A percentile compares a stretch with the other conserved stretches of the same genome.
These are phyloP conservation scores for Silurus meridionalis DNA, from an alignment of 2,113 vertebrate species.

Conservation along the genomic window DNA sequence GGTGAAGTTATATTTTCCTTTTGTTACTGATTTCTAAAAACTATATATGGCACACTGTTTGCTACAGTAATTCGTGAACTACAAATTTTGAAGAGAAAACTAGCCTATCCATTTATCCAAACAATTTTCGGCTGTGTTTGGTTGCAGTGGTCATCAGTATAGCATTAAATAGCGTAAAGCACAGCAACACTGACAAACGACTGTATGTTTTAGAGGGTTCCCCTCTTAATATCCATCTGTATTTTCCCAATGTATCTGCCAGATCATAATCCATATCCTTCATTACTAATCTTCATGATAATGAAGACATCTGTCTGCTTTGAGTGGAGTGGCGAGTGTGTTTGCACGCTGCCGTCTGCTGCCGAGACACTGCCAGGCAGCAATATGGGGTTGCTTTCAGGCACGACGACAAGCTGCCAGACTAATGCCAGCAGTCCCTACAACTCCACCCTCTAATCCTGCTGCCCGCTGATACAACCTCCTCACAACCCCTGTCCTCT, in stretches of 20 bases:
- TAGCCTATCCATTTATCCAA: not conserved
- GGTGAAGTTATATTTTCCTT: not conserved
- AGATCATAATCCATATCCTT: conserved; percentile 52
- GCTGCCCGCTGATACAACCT: conserved; percentile 18
- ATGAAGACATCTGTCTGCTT: conserved; percentile 62
- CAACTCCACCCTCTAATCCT: conserved; percentile 19
- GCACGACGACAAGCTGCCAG: conserved; percentile 35
- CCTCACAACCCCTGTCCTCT: not conserved
- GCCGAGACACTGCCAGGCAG: conserved; percentile 43
- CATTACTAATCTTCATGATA: conserved; percentile 53
- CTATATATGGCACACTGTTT: not conserved
- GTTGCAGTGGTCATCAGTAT: conserved; percentile 18
- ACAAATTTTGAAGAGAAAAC: not conserved
- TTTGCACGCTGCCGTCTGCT: conserved; percentile 53
- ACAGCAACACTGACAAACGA: conserved; percentile 10
- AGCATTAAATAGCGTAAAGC: conserved; percentile 28
- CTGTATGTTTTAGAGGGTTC: conserved; percentile 34
- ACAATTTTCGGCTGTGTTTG: not conserved
- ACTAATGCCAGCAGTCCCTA: conserved; percentile 43
- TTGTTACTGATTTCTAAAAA: not conserved
- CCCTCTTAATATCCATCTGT: conserved; percentile 44
- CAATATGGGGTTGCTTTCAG: conserved; percentile 48
- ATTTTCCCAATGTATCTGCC: conserved; percentile 46
- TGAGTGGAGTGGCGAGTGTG: conserved; percentile 41
- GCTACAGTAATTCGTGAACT: not conserved